A percentile compares a stretch with the other conserved stretches of the same genome.
Evolutionary conservation across 2,113 vertebrate species (phyloP).

Genomic region (Plectropomus leopardus): DNA sequence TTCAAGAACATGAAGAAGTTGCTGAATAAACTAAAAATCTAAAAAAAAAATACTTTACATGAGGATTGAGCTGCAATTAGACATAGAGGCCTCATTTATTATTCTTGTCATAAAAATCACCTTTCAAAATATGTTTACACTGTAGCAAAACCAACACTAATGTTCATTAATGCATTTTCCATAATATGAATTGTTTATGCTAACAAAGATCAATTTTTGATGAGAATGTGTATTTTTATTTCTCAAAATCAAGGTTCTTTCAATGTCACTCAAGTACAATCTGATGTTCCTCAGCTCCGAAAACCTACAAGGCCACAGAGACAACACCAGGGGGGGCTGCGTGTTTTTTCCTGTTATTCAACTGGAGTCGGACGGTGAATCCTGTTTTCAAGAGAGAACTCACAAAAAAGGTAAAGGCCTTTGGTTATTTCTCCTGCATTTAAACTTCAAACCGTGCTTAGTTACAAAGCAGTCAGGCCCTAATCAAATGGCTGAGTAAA

Average conservation of each 20-base stretch:
- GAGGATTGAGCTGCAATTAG: no score
- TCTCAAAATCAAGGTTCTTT: not conserved
- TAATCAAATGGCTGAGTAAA: not conserved
- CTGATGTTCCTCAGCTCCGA: not conserved
- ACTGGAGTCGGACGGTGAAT: not conserved
- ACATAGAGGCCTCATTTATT: not conserved
- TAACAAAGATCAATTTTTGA: not conserved
- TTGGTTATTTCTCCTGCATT: not conserved
- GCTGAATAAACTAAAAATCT: not conserved
- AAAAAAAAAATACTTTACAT: no score
- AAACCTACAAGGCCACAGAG: not conserved
- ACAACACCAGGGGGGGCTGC: not conserved
- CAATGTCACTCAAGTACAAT: not conserved
- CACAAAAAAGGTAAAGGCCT: not conserved
- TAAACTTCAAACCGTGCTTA: not conserved
- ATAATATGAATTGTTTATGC: not conserved
- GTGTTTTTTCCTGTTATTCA: not conserved
- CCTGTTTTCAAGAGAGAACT: not conserved
- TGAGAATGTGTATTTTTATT: not conserved
- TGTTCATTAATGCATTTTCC: not conserved
- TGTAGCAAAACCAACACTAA: not conserved
- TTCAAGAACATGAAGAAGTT: not conserved
- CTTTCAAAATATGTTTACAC: not conserved
- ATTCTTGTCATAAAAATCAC: not conserved
- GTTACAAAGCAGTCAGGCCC: not conserved